Base-by-base conservation (phyloP, 35 echinoderm and acorn worm genomes). In the Anneissia japonica region DNA sequence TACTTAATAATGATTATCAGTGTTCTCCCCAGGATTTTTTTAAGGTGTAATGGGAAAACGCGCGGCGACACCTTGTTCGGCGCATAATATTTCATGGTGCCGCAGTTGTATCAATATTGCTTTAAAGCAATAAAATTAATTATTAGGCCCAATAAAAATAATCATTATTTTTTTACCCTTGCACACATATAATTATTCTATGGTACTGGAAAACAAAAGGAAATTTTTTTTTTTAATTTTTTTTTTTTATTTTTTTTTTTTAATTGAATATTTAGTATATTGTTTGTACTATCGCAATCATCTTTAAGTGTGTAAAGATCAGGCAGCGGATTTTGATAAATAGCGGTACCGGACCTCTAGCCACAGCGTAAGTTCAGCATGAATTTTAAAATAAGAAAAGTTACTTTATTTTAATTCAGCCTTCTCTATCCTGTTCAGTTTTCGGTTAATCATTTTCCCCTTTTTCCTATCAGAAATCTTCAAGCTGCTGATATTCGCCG, bases 401-500 rank as follows among this genome's bases (percentile, higher is more conserved):
- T 37, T 77, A 37, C 31, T 12, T 12, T 76, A 23, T 35, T 76
- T 46, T n/a, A n/a, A n/a, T n/a, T n/a, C n/a, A n/a, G n/a, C 39
- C 64, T 51, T 35, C 16, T 30, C 13, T 36, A 29, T 72, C 31
- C 72, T 11, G 9, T 72, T 17, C 76, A 34, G 11, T 82, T 88
- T 31, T 74, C n/a, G 23, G 38, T 26, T 1, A 77, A 11, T n/a
- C 5, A 10, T 79, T 41, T 2, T 31, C 33, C 30, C 0, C 0
- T 28, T 14, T 72, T 11, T 32, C 39, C 14, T 37, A 84, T 0
- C 80, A 96, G 91, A 39, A 85, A 38, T 32, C 88, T 91, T 28
- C 95, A 87, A 46, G 95, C 95, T 75, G 95, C 95, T 26, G 95
- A 97, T 35, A 91, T 97, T 85, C 95, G 95, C 9, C 84, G 91